Conservation (phyloP, 1,140 invertebrate genomes). For the Mesaphorura yosii region DNA sequence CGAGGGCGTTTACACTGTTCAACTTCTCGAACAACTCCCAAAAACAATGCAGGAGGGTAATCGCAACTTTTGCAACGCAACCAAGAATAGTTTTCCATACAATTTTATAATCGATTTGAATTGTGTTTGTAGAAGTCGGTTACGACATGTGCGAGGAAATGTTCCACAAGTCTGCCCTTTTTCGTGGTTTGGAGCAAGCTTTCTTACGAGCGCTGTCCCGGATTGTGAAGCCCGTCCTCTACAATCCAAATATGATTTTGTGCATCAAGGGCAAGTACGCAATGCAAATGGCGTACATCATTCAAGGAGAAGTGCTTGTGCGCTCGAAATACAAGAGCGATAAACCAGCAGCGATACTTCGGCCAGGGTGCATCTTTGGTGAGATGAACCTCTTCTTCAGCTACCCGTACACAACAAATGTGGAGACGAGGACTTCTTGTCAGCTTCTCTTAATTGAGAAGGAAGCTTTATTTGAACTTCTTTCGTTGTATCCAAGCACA, state of each 20-base stretch:
- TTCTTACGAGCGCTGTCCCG: conserved; percentile 21
- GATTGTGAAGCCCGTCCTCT: conserved; percentile 21
- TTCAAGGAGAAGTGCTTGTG: conserved; percentile 25
- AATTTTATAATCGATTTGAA: too few relatives aligned
- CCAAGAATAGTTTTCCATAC: too few relatives aligned
- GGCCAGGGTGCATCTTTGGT: conserved; percentile 26
- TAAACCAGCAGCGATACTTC: conserved; percentile 14
- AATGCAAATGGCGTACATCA: conserved; percentile 26
- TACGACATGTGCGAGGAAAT: conserved; percentile 29
- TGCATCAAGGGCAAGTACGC: conserved; percentile 18
- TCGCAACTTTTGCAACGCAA: too few relatives aligned
- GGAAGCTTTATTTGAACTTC: background rate
- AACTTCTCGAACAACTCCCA: conserved; percentile 16
- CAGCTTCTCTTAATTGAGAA: conserved; percentile 20
- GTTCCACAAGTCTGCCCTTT: conserved; percentile 26
- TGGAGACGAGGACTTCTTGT: conserved; percentile 27
- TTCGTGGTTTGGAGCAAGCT: conserved; percentile 23
- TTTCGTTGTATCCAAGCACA: background rate
- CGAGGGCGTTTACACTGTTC: conserved; percentile 17
- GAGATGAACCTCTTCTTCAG: conserved; percentile 28
- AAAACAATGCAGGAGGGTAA: conserved; percentile 22
- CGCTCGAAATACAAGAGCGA: conserved; percentile 17
- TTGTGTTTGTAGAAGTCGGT: too few relatives aligned
- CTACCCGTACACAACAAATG: conserved; percentile 17
- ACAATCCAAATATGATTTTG: conserved; percentile 28